These are phyloP conservation scores for Saiga tatarica DNA, from an alignment of 2,113 vertebrate species.

Conservation along the genomic window DNA sequence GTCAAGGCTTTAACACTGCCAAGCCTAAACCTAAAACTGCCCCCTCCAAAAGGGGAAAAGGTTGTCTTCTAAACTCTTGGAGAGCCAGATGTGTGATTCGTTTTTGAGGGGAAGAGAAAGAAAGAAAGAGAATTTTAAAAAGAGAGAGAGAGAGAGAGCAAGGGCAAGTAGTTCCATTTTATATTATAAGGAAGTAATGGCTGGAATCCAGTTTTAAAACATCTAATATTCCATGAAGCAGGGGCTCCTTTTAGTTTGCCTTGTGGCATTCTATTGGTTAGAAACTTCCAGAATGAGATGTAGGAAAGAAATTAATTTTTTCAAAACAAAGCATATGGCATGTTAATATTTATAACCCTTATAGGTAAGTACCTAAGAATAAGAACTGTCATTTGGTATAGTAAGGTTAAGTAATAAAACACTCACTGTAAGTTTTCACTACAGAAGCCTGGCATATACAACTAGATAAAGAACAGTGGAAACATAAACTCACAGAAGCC, in stretches of 20 bases:
- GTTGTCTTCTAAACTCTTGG: neutral
- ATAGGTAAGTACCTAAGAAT: neutral
- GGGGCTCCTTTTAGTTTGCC: neutral
- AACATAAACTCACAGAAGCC: conserved; percentile 23
- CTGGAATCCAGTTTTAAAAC: conserved; percentile 23
- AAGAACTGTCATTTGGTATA: neutral
- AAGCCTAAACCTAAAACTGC: neutral
- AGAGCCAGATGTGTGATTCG: neutral
- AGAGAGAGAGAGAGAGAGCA: neutral
- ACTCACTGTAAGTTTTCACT: neutral
- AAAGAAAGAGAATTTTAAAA: neutral
- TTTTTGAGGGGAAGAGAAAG: neutral
- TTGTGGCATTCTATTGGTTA: neutral
- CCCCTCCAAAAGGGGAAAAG: neutral
- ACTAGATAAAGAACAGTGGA: neutral
- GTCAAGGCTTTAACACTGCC: conserved; percentile 1
- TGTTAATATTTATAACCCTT: conserved; percentile 28
- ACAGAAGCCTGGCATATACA: neutral
- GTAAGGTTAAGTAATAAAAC: neutral
- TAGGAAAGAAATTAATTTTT: neutral
- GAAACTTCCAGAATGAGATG: conserved; percentile 49
- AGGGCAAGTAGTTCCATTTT: conserved; percentile 45
- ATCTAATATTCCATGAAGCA: conserved; percentile 22
- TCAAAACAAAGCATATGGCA: neutral
- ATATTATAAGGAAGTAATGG: conserved; percentile 24